Evolutionary conservation across 1,140 invertebrate genomes (phyloP).

Genomic region (Atopsyche davidsoni): DNA sequence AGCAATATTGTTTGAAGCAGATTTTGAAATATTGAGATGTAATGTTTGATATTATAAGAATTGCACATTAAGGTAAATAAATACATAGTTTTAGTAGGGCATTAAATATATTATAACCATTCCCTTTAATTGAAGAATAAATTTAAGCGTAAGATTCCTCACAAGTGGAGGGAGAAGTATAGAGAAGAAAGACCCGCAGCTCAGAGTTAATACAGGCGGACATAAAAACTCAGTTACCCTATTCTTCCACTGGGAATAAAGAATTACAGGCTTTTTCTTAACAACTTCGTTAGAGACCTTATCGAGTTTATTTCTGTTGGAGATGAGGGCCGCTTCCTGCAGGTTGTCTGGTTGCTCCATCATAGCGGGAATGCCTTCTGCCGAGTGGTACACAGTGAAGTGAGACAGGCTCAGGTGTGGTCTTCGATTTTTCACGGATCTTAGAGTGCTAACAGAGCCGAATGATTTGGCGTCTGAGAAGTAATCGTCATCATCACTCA

Average conservation of each 20-base stretch:
- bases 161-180: no score
- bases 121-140: no score
- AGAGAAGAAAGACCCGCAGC: no score
- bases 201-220: no score
- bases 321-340: constrained; percentile 17
- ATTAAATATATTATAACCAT: background rate
- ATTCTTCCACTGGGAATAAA: constrained; percentile 42
- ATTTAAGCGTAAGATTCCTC: no score
- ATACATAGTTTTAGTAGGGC: no score
- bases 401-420: constrained; percentile 33
- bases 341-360: constrained; percentile 31
- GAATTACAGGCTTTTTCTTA: constrained; percentile 31
- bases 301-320: constrained; percentile 31
- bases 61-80: no score
- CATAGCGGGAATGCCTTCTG: constrained; percentile 33
- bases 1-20: no score
- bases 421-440: constrained; percentile 6
- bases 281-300: constrained; percentile 37
- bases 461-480: constrained; percentile 17
- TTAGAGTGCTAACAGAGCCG: constrained; percentile 13
- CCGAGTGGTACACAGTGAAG: constrained; percentile 41
- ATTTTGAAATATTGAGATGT: no score
- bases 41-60: no score
- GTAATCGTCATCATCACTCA: constrained; percentile 21
- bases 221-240: constrained; percentile 35